Percentiles rank a stretch among this genome's conserved stretches.
phyloP scores from a whole-genome alignment of 2,113 vertebrate genomes.

The Hydrolagus affinis region DNA sequence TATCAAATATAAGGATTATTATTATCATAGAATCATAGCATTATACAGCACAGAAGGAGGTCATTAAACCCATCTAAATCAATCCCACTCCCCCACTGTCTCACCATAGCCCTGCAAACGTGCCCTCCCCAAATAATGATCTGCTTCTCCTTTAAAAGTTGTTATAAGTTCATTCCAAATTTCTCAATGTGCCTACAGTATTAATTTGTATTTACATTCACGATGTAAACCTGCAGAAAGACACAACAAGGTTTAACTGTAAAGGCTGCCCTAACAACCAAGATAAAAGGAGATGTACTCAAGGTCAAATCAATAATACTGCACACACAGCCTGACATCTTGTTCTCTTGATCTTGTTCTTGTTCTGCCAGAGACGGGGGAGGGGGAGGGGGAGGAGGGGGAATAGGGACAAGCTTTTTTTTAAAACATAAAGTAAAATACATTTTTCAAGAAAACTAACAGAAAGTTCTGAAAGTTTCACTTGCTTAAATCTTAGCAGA shows the following conservation, averaged over 20 bases:
- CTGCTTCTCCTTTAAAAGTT: too few relatives aligned
- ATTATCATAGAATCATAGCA: too few relatives aligned
- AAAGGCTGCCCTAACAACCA: background rate
- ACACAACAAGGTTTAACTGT: background rate
- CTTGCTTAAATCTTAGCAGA: background rate
- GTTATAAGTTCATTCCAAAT: background rate
- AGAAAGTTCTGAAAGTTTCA: background rate
- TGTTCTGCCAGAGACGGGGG: too few relatives aligned
- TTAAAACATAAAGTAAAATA: too few relatives aligned
- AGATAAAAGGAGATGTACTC: background rate
- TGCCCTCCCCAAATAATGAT: too few relatives aligned
- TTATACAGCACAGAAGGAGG: too few relatives aligned
- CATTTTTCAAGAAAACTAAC: background rate
- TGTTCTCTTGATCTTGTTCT: background rate
- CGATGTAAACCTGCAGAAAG: background rate
- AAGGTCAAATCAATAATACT: background rate
- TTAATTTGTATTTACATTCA: background rate
- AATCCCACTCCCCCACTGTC: too few relatives aligned
- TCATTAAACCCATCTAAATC: too few relatives aligned
- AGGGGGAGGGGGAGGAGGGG: too few relatives aligned
- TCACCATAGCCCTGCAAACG: too few relatives aligned
- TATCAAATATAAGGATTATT: too few relatives aligned
- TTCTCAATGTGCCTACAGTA: background rate
- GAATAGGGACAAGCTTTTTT: background rate
- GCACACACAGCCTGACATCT: background rate